Evolutionary conservation across 1,140 invertebrate species (phyloP).

Genomic region (Rhagoletis zephyria): DNA sequence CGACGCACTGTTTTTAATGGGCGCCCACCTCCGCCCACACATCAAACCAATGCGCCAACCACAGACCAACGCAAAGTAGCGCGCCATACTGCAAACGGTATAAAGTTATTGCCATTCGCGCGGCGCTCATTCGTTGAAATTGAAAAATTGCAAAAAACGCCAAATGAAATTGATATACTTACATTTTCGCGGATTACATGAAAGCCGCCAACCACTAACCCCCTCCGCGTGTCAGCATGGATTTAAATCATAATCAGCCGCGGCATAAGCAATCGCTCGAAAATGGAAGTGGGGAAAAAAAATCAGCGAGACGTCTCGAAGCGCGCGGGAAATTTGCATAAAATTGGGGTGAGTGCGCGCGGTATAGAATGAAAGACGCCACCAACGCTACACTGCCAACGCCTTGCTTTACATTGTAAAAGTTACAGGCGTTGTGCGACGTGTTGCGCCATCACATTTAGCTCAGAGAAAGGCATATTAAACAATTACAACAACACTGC

Average conservation of each 20-base stretch:
- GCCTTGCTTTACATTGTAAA: not conserved
- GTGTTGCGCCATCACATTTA: not conserved
- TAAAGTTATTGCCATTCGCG: not conserved
- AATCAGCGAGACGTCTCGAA: not conserved
- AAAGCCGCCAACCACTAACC: not conserved
- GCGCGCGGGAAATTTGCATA: slow-evolving; percentile 53
- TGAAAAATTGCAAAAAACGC: slow-evolving; percentile 64
- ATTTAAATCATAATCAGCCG: slow-evolving; percentile 72
- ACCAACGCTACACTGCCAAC: not conserved
- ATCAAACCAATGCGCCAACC: not conserved
- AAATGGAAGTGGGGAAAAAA: slow-evolving; percentile 56
- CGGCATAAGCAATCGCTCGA: slow-evolving; percentile 51
- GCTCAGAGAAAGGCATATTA: not conserved
- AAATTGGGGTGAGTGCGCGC: slow-evolving; percentile 54
- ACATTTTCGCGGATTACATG: slow-evolving; percentile 36
- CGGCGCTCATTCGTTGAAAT: slow-evolving; percentile 58
- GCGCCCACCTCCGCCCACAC: not conserved
- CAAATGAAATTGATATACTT: slow-evolving; percentile 56
- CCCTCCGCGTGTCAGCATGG: slow-evolving; percentile 53
- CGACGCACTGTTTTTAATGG: slow-evolving; percentile 41
- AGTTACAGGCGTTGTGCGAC: not conserved
- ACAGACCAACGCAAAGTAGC: not conserved
- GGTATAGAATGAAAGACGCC: not conserved
- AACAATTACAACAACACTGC: slow-evolving; percentile 53
- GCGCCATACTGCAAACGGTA: not conserved